Evolutionary conservation across 2,113 vertebrate genomes (phyloP), one percentile per base, ranked within the genome.

Genomic region (Dermatemys mawii): DNA sequence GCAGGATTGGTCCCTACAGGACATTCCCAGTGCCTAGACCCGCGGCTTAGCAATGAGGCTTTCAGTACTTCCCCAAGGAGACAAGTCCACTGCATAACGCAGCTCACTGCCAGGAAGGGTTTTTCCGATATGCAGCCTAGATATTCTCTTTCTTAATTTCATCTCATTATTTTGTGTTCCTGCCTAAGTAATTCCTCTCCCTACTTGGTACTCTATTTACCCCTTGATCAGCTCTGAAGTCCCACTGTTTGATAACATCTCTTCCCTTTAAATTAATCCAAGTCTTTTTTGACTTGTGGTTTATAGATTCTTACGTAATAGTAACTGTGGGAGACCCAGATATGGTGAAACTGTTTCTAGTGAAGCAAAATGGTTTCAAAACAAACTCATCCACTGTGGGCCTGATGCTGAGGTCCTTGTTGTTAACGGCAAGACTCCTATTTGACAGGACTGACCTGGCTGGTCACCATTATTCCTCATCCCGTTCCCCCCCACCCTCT

Each of bases 141-240:
- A 92, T 94, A 88, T 91, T 88, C 82, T 73, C 63, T 21, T 70
- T 70, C 88, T 97, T 96, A 94, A 96, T 97, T 97, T 95, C 87
- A 89, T 93, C 97, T 97, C 95, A 89, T 97, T 96, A 95, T 94
- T 96, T 70, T 9, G 21, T 70, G 63, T 70, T 90, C 88, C 63
- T 96, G 94, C 88, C 95, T 94, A 93, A 97, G 96, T 97, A 95
- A 95, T 94, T 97, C 93, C 81, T 0, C 0, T 95, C 93, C 81
- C 94, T 95, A 90, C 93, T 57, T 92, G 84, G 96, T 41, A 89
- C 81, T 0, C 0, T 81, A 22, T 96, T 96, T 90, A 96, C 93
- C 94, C 96, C 96, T 97, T 97, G 96, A 97, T 97, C 96, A 96
- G 91, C 90, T 95, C 94, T 92, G 95, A 96, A 87, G 94, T 88